Conservation (phyloP, 2,888 invertebrate species). For the Hydrotaea cyrtoneurina region DNA sequence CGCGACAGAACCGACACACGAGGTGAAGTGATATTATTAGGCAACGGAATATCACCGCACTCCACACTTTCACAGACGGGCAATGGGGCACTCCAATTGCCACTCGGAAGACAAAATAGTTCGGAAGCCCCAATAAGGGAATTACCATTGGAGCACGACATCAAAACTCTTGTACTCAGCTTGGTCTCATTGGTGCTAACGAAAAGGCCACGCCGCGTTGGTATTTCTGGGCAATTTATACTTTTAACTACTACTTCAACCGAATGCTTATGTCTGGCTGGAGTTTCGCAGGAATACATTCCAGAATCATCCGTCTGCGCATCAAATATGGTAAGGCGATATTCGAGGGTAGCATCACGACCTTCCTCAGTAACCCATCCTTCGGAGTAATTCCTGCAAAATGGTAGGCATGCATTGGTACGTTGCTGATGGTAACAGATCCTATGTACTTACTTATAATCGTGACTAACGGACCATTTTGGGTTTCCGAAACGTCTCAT, state of each 20-base stretch:
- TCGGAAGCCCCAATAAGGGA: conserved; percentile 89
- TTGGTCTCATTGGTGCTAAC: conserved; percentile 87
- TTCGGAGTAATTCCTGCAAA: conserved; percentile 85
- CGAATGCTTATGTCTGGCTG: conserved; percentile 90
- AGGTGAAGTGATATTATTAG: conserved; percentile 84
- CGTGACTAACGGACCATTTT: conserved; percentile 89
- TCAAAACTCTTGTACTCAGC: conserved; percentile 87
- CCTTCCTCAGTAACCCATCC: conserved; percentile 91
- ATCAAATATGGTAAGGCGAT: conserved; percentile 89
- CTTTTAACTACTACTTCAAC: conserved; percentile 90
- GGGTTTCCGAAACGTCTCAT: conserved; percentile 92
- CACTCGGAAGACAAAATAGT: conserved; percentile 89
- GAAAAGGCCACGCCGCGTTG: conserved; percentile 87
- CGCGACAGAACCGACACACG: conserved; percentile 88
- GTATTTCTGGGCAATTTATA: conserved; percentile 90
- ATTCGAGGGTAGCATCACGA: conserved; percentile 89
- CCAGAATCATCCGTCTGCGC: conserved; percentile 93
- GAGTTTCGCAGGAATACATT: conserved; percentile 91
- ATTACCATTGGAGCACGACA: conserved; percentile 91
- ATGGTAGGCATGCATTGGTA: neutral
- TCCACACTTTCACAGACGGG: conserved; percentile 93
- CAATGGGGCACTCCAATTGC: conserved; percentile 91
- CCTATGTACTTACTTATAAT: conserved; percentile 80
- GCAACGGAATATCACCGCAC: conserved; percentile 87
- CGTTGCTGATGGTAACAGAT: neutral